Percentiles rank a stretch among this genome's conserved stretches.
Conservation (phyloP, 2,113 vertebrate species). For the Raphicerus campestris region DNA sequence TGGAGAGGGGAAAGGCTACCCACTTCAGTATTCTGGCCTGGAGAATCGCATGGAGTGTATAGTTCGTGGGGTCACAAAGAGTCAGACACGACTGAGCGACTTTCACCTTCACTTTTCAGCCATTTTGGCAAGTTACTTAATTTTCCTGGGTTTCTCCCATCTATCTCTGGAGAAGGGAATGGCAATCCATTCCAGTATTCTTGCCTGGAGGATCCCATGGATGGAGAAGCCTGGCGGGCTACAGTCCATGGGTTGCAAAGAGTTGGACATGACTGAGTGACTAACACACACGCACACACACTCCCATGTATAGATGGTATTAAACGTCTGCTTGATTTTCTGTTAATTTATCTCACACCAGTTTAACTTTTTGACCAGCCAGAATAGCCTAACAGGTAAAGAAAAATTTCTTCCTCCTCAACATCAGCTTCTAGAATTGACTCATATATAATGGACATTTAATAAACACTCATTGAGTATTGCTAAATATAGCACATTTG, state of each 20-base stretch:
- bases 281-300: background rate
- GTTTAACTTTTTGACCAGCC: background rate
- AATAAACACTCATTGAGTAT: background rate
- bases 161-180: background rate
- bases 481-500: background rate
- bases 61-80: background rate
- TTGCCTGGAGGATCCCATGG: background rate
- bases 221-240: background rate
- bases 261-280: background rate
- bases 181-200: background rate
- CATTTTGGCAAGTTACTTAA: background rate
- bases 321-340: background rate
- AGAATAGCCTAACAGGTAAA: background rate
- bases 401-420: background rate
- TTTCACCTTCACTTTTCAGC: background rate
- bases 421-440: background rate
- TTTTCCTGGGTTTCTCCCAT: background rate
- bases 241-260: background rate
- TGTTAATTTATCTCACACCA: background rate
- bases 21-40: background rate
- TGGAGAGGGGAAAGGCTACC: background rate
- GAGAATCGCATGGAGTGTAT: background rate
- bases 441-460: background rate
- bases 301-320: background rate
- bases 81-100: rapidly evolving